These are phyloP conservation scores for Elanus axillaris DNA, from an alignment of 2,113 vertebrate species.

Conservation along the genomic window DNA sequence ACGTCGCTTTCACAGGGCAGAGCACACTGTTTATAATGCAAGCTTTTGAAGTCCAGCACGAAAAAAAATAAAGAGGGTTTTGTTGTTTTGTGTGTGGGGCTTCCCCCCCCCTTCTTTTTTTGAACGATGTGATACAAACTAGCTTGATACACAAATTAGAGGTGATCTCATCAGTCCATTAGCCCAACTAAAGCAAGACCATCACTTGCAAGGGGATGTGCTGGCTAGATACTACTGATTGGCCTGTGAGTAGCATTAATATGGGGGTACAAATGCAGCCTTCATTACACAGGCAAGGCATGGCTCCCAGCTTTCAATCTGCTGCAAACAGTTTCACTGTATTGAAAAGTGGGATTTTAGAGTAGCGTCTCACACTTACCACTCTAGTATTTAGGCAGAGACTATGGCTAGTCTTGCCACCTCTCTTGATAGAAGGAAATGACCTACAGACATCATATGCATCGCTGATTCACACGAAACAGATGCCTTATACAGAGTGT, in stretches of 20 bases:
- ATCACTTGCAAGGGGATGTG: constrained; percentile 64
- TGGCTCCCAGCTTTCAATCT: constrained; percentile 46
- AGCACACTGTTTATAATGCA: neutral
- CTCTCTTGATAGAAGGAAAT: neutral
- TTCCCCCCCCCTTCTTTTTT: neutral
- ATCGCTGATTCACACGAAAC: neutral
- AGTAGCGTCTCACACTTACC: neutral
- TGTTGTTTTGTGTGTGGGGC: neutral
- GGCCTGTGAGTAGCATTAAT: constrained; percentile 6
- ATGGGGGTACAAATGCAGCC: constrained; percentile 31
- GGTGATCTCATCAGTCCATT: constrained; percentile 70
- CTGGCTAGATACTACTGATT: constrained; percentile 35
- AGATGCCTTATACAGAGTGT: neutral
- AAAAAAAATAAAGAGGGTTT: constrained; percentile 38
- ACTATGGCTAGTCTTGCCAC: neutral
- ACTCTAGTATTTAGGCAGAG: neutral
- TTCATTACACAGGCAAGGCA: constrained; percentile 59
- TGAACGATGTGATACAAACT: constrained; percentile 58
- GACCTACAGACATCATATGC: neutral
- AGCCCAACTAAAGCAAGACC: constrained; percentile 30
- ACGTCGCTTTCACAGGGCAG: neutral
- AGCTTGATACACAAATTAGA: constrained; percentile 58
- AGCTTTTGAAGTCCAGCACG: constrained; percentile 29
- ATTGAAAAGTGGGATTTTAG: constrained; percentile 11
- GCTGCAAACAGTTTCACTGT: neutral